Evolutionary conservation across 2,113 vertebrate species (phyloP).

Genomic region (Periophthalmus modestus): DNA sequence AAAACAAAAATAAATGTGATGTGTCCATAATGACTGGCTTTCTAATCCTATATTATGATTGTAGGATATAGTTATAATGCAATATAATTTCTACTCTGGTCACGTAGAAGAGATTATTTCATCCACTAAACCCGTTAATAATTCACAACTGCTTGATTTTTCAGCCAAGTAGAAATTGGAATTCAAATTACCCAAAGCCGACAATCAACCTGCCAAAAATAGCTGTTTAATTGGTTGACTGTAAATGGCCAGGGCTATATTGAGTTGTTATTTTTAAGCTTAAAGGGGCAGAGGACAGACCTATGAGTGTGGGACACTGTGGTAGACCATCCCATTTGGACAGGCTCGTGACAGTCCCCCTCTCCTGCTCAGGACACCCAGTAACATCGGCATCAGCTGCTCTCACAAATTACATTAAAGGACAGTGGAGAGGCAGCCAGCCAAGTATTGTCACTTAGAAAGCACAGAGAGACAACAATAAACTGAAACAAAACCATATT

Average conservation of each 20-base stretch:
- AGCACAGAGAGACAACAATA: background rate
- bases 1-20: constrained; percentile 29
- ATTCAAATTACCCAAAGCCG: constrained; percentile 57
- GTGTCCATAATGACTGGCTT: background rate
- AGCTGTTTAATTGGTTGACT: constrained; percentile 60
- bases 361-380: constrained; percentile 36
- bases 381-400: constrained; percentile 67
- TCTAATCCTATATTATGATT: background rate
- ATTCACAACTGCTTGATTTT: constrained; percentile 38
- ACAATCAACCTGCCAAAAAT: constrained; percentile 64
- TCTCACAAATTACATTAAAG: constrained; percentile 61
- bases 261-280: constrained; percentile 70
- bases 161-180: constrained; percentile 34
- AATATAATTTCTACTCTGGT: background rate
- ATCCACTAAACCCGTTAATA: constrained; percentile 26
- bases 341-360: constrained; percentile 50
- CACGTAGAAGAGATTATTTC: background rate
- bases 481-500: no score
- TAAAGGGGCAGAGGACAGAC: constrained; percentile 34
- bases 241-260: constrained; percentile 56
- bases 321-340: constrained; percentile 24
- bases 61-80: background rate
- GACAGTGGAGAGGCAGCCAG: constrained; percentile 53
- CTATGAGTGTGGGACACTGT: constrained; percentile 34
- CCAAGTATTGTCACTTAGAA: constrained; percentile 18